phyloP scores from a whole-genome alignment of 2,113 vertebrate genomes.

The Condylura cristata region DNA sequence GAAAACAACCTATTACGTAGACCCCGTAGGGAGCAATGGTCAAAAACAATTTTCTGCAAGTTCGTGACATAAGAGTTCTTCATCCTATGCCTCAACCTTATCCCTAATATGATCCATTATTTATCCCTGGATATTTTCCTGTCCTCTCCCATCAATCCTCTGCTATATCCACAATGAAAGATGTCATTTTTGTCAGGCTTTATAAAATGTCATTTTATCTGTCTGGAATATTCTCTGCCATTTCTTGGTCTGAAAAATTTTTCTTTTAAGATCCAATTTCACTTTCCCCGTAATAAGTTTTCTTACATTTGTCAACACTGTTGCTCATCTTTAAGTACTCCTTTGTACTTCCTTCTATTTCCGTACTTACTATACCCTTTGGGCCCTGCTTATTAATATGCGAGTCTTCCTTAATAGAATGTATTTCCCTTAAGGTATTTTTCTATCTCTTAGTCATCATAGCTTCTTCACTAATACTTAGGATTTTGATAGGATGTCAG shows the following conservation, averaged over 20 bases:
- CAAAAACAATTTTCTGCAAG: not conserved
- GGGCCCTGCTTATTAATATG: not conserved
- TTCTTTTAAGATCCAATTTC: not conserved
- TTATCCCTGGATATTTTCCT: not conserved
- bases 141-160: not conserved
- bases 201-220: not conserved
- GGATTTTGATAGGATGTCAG: not conserved
- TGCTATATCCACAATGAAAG: not conserved
- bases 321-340: not conserved
- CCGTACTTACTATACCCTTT: not conserved
- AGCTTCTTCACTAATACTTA: not conserved
- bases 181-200: not conserved
- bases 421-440: not conserved
- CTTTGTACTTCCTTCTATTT: not conserved
- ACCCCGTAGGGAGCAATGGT: not conserved
- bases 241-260: constrained; percentile 18
- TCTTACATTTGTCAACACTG: not conserved
- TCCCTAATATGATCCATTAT: not conserved
- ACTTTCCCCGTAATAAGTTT: not conserved
- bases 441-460: not conserved
- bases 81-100: not conserved
- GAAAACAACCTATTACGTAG: not conserved
- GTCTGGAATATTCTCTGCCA: not conserved
- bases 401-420: not conserved
- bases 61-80: not conserved